Percentiles rank a stretch among this genome's conserved stretches.
These are phyloP conservation scores for Himalopsyche japonica DNA, from an alignment of 2,888 invertebrate genomes.

Conservation along the genomic window DNA sequence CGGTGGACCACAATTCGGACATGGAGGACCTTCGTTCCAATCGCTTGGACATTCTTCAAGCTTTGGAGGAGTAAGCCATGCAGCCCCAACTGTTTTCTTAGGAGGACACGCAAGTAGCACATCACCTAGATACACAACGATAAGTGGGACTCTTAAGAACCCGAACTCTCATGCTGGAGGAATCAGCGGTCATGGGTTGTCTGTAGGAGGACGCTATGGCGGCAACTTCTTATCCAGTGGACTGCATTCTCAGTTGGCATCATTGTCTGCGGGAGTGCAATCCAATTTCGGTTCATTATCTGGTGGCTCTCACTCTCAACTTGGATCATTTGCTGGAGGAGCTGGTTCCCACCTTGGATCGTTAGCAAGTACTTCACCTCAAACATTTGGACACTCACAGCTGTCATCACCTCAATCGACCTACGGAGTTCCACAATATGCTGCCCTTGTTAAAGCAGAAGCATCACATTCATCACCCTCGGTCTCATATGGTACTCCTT, in stretches of 20 bases:
- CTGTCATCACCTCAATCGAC: slow-evolving; percentile 49
- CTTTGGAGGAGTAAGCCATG: slow-evolving; percentile 6
- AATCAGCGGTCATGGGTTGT: not conserved
- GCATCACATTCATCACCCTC: slow-evolving; percentile 47
- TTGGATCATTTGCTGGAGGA: not conserved
- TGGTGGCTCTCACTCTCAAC: not conserved
- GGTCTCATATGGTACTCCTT: slow-evolving; percentile 43
- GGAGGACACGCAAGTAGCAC: not conserved
- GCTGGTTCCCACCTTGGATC: not conserved
- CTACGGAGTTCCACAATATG: slow-evolving; percentile 49
- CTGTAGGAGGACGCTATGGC: not conserved
- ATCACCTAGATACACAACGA: slow-evolving; percentile 30
- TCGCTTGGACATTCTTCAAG: slow-evolving; percentile 1
- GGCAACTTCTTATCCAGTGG: not conserved
- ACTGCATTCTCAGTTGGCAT: not conserved
- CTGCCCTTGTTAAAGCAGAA: slow-evolving; percentile 51
- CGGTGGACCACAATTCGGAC: slow-evolving; percentile 1
- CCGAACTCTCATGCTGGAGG: not conserved
- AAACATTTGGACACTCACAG: slow-evolving; percentile 46
- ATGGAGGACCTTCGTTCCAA: slow-evolving; percentile 5
- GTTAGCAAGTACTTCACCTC: slow-evolving; percentile 9
- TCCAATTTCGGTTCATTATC: slow-evolving; percentile 22
- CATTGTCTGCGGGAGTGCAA: not conserved
- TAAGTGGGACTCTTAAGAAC: slow-evolving; percentile 10
- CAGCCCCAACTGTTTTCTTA: slow-evolving; percentile 2